These are phyloP conservation scores for Bolinopsis microptera DNA, from an alignment of 37 sponge, comb jelly and placozoan genomes.

Conservation along the genomic window DNA sequence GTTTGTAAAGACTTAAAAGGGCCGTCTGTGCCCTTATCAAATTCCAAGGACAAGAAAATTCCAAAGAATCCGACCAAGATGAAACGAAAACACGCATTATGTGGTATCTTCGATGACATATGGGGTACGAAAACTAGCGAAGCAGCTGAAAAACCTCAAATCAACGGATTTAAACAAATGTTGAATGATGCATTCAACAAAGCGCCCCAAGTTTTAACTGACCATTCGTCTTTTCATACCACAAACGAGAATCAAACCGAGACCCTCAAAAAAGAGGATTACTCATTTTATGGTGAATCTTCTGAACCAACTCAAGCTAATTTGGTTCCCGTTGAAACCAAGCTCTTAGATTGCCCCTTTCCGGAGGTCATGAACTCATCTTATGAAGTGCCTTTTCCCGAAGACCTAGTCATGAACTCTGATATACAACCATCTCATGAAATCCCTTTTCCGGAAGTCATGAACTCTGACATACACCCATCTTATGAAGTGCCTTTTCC, in stretches of 20 bases:
- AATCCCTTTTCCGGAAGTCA: neutral
- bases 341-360: too few relatives aligned
- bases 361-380: too few relatives aligned
- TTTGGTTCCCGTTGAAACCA: too few relatives aligned
- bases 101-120: conserved; percentile 5
- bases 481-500: neutral
- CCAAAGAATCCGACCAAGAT: neutral
- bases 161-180: neutral
- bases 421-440: neutral
- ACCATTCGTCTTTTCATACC: too few relatives aligned
- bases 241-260: too few relatives aligned
- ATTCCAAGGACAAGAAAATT: neutral
- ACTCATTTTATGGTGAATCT: too few relatives aligned
- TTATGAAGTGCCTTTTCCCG: too few relatives aligned
- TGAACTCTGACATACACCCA: neutral
- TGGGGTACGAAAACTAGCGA: neutral
- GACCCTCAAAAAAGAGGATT: too few relatives aligned
- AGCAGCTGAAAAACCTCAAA: neutral
- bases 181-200: neutral
- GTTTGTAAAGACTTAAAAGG: neutral
- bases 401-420: neutral
- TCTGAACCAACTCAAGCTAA: too few relatives aligned
- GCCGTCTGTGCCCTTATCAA: neutral
- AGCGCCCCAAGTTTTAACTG: neutral
- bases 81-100: neutral